Conservation (phyloP, 1,140 invertebrate species). For the Heliothis subflexa region DNA sequence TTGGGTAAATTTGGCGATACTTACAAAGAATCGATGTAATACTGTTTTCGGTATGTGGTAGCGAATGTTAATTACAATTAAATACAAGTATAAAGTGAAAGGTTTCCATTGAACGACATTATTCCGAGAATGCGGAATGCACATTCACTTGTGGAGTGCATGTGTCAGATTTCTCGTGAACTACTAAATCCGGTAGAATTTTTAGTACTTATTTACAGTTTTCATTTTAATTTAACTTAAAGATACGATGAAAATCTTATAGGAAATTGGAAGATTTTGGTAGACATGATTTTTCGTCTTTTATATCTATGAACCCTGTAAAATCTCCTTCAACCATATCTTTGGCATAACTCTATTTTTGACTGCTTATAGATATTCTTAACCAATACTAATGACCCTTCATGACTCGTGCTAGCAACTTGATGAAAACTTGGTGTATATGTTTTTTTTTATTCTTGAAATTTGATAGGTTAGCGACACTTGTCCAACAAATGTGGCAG, state of each 20-base stretch:
- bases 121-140: constrained; percentile 43
- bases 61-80: constrained; percentile 42
- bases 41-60: constrained; percentile 11
- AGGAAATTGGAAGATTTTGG: neutral
- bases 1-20: constrained; percentile 22
- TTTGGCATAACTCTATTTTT: too few species aligned
- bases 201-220: neutral
- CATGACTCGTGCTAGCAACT: too few species aligned
- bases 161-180: constrained; percentile 34
- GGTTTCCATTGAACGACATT: constrained; percentile 38
- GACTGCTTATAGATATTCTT: too few species aligned
- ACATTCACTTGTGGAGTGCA: constrained; percentile 31
- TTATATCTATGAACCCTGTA: too few species aligned
- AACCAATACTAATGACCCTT: too few species aligned
- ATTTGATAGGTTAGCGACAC: neutral
- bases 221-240: neutral
- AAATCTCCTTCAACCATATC: too few species aligned
- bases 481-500: neutral
- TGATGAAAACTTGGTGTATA: too few species aligned
- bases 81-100: constrained; percentile 40
- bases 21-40: neutral
- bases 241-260: neutral
- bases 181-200: constrained; percentile 29
- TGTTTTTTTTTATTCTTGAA: neutral
- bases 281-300: too few species aligned